Evolutionary conservation across 2,888 invertebrate genomes (phyloP), one percentile per base, ranked within the genome.

Genomic region (Phortica magna): DNA sequence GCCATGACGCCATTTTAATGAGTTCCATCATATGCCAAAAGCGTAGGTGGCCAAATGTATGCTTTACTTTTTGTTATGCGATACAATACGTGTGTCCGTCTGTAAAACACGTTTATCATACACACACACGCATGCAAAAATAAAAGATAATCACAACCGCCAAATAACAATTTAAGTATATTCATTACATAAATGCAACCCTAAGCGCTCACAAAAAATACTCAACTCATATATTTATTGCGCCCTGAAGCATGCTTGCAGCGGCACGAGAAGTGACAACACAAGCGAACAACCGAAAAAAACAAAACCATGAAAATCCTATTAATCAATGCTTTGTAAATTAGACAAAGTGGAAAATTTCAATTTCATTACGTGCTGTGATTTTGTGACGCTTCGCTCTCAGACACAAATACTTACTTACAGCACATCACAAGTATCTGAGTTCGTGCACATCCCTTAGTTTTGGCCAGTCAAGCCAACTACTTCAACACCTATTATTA

Each of bases 281-380:
- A 67, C 65, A 64, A 42, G 22, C 31, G 9, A 57, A 57, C 17
- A 22, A 43, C 10, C 12, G 70, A 76, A 31, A 68, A 68, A 71
- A 12, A 22, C 4, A 19, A 53, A 74, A 79, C 88, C 84, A 88
- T 89, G 88, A 83, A 89, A 83, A 85, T 84, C 80, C 84, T 85
- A 89, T 89, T 90, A 85, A 88, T 89, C 90, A 90, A 85, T 81
- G 83, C 87, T 80, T 86, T 83, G 83, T 84, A 85, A 88, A 89
- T 87, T 88, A 90, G 89, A 89, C 88, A 88, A 90, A 83, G 87
- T 89, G 90, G 89, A 90, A 90, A 89, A 88, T 90, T 85, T 83
- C 83, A 84, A 87, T 84, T 87, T 86, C 80, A 80, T 83, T 80
- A 77, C 67, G 71, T 61, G 59, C 59, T 61, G 59, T 67, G 67